A percentile compares a stretch with the other conserved stretches of the same genome.
Evolutionary conservation across 92 coral and sea anemone genomes (phyloP).

Genomic region (Desmophyllum pertusum): DNA sequence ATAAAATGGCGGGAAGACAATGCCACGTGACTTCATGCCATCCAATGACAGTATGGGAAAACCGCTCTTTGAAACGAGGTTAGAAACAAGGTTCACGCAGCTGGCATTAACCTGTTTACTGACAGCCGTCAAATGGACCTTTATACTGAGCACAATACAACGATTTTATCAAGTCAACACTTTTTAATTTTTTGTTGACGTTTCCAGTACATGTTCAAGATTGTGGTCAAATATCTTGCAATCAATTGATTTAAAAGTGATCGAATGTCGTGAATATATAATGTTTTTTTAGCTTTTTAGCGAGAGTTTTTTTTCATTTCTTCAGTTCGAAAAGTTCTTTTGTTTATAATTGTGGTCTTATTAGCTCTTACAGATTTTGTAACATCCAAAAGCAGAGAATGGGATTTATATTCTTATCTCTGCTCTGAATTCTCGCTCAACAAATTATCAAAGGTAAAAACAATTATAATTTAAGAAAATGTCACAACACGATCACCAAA

Average conservation of each 20-base stretch:
- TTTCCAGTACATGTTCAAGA: not conserved
- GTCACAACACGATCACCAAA: not conserved
- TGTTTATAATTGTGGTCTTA: not conserved
- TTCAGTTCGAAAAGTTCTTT: not conserved
- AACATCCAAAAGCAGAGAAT: not conserved
- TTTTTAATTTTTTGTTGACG: not conserved
- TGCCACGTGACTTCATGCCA: not conserved
- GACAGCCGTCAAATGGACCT: not conserved
- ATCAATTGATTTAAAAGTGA: not conserved
- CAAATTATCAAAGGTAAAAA: not conserved
- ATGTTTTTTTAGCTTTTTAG: not conserved
- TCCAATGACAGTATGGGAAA: not conserved
- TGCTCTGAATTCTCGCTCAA: not conserved
- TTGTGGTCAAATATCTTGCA: not conserved
- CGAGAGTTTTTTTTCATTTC: not conserved
- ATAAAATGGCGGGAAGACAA: not conserved
- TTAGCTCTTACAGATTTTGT: not conserved
- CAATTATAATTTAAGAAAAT: not conserved
- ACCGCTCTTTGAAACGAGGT: not conserved
- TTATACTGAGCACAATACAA: not conserved
- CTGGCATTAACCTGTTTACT: not conserved
- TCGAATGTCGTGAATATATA: not conserved
- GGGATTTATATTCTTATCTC: not conserved
- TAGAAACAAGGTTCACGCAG: not conserved
- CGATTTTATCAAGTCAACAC: slow-evolving; percentile 15